These are phyloP conservation scores for Megaceryle torquata DNA, from an alignment of 2,113 vertebrate species.

Conservation along the genomic window DNA sequence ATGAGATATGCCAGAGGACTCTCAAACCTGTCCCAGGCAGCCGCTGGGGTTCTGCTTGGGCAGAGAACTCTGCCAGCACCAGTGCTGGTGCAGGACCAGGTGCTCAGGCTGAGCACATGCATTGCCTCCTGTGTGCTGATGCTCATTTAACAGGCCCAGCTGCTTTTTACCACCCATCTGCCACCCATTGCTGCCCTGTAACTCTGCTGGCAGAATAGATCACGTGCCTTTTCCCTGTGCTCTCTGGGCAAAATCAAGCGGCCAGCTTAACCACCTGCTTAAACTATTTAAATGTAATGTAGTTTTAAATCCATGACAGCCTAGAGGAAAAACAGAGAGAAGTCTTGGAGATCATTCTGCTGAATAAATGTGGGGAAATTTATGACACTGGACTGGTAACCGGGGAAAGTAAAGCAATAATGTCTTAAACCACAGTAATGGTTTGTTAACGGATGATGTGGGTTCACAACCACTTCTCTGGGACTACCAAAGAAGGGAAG, in stretches of 20 bases:
- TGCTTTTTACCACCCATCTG: constrained; percentile 14
- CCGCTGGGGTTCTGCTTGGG: not conserved
- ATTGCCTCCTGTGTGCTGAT: not conserved
- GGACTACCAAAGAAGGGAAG: not conserved
- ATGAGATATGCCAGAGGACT: not conserved
- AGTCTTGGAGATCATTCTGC: not conserved
- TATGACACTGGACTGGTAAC: not conserved
- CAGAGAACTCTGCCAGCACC: not conserved
- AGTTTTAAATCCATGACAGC: not conserved
- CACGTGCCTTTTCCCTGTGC: not conserved
- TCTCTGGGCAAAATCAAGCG: not conserved
- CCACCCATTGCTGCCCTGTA: not conserved
- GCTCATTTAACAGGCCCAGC: constrained; percentile 5
- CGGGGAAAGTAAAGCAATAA: not conserved
- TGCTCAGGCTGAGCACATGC: not conserved
- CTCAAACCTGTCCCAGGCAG: not conserved
- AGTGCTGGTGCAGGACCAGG: not conserved
- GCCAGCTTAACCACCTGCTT: not conserved
- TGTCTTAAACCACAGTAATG: not conserved
- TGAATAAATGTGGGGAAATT: not conserved
- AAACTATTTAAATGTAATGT: not conserved
- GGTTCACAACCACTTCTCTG: not conserved
- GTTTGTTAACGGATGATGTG: not conserved
- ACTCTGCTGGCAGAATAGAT: not conserved
- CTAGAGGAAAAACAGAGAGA: not conserved